These are phyloP conservation scores for Atethmia centrago DNA, from an alignment of 2,888 invertebrate genomes.

Conservation along the genomic window DNA sequence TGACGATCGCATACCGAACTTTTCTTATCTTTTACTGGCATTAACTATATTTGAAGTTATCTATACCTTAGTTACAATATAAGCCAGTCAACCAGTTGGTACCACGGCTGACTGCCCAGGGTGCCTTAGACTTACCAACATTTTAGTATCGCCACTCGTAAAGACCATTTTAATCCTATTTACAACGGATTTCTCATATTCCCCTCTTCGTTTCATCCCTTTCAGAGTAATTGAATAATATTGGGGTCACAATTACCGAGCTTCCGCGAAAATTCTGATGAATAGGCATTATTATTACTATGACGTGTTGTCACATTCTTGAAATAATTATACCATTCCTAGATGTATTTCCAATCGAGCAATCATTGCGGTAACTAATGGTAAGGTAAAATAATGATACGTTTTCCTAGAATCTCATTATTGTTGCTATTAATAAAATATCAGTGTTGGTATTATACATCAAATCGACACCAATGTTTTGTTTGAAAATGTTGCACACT, in stretches of 20 bases:
- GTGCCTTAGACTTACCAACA: background rate
- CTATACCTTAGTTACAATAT: background rate
- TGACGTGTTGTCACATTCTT: constrained; percentile 27
- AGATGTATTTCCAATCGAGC: background rate
- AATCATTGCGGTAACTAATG: constrained; percentile 4
- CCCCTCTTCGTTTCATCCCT: background rate
- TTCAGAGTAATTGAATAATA: constrained; percentile 36
- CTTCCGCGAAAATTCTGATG: constrained; percentile 18
- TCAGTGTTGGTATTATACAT: background rate
- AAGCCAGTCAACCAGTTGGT: background rate
- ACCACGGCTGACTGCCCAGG: background rate
- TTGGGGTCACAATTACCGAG: constrained; percentile 20
- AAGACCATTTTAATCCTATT: background rate
- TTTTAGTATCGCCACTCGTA: background rate
- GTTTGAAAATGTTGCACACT: background rate
- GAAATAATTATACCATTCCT: background rate
- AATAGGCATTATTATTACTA: constrained; percentile 7
- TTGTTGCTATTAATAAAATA: background rate
- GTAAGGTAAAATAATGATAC: too few relatives aligned
- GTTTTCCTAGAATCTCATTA: background rate
- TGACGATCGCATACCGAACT: background rate
- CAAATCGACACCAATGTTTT: background rate
- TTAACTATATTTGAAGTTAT: background rate
- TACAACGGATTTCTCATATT: background rate
- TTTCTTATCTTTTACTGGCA: background rate